phyloP scores from a whole-genome alignment of 2,888 invertebrate genomes.

The Crossocerus cetratus region DNA sequence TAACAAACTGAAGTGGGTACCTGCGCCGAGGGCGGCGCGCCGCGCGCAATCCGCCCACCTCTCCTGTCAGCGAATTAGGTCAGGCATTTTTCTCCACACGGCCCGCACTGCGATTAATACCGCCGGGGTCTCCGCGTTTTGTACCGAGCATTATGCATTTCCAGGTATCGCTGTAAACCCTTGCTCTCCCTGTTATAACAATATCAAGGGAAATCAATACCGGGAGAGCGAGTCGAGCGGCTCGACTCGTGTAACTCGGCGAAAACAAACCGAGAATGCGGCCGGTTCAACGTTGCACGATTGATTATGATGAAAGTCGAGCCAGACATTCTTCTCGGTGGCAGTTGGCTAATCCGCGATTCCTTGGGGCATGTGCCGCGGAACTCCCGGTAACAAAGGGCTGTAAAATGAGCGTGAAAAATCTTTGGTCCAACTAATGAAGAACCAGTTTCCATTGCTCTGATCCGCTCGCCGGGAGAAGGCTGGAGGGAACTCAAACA shows the following conservation, averaged over 20 bases:
- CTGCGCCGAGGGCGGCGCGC: conserved; percentile 12
- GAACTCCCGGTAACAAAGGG: conserved; percentile 14
- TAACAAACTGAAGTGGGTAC: conserved; percentile 46
- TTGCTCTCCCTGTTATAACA: too few relatives aligned
- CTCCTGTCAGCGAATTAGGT: conserved; percentile 35
- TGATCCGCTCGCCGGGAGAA: conserved; percentile 31
- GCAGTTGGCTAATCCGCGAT: too few relatives aligned
- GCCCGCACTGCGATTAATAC: conserved; percentile 35
- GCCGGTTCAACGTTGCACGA: too few relatives aligned
- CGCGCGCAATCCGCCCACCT: conserved; percentile 29
- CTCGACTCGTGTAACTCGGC: too few relatives aligned
- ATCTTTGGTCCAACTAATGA: conserved; percentile 18
- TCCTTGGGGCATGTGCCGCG: too few relatives aligned
- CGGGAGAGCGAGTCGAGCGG: too few relatives aligned
- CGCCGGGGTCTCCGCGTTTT: conserved; percentile 10
- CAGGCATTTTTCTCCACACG: conserved; percentile 41
- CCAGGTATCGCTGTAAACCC: too few relatives aligned
- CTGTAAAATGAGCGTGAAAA: conserved; percentile 23
- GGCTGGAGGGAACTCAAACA: conserved; percentile 45
- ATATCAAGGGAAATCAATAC: too few relatives aligned
- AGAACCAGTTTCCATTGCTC: conserved; percentile 21
- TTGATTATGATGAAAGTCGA: too few relatives aligned
- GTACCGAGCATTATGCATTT: too few relatives aligned
- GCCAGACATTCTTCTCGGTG: too few relatives aligned
- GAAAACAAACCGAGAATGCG: too few relatives aligned